Percentiles rank a stretch among this genome's conserved stretches.
Conservation (phyloP, 1,140 invertebrate genomes). For the Phymastichus coffea region DNA sequence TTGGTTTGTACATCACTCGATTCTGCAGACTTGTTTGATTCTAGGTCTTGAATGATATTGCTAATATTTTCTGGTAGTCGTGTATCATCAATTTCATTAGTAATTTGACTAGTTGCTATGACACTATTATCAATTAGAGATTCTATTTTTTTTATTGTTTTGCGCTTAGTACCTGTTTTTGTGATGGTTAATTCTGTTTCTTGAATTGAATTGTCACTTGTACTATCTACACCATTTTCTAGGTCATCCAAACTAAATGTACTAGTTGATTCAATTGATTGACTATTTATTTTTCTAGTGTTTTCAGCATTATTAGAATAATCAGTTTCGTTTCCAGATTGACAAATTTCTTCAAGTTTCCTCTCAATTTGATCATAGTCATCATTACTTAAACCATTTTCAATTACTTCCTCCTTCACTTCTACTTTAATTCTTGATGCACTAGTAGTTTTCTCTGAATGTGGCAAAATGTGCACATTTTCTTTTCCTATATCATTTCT, state of each 20-base stretch:
- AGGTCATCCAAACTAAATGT: slow-evolving; percentile 13
- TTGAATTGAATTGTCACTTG: slow-evolving; percentile 29
- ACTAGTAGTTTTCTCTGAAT: slow-evolving; percentile 3
- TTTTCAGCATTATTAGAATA: slow-evolving; percentile 28
- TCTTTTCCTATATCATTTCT: slow-evolving; percentile 15
- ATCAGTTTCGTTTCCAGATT: slow-evolving; percentile 21
- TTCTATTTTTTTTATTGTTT: slow-evolving; percentile 34
- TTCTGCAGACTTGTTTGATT: slow-evolving; percentile 24
- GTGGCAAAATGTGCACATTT: slow-evolving; percentile 10
- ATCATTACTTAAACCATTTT: slow-evolving; percentile 26
- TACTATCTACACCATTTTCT: slow-evolving; percentile 14
- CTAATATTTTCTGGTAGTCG: slow-evolving; percentile 38
- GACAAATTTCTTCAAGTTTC: slow-evolving; percentile 20
- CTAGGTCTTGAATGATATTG: slow-evolving; percentile 44
- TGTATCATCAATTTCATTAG: neutral
- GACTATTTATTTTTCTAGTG: slow-evolving; percentile 6
- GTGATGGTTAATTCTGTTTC: slow-evolving; percentile 22
- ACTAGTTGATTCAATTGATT: slow-evolving; percentile 13
- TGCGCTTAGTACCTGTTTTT: slow-evolving; percentile 33
- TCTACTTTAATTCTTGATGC: slow-evolving; percentile 31
- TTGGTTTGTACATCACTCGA: slow-evolving; percentile 13
- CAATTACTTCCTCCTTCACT: slow-evolving; percentile 33
- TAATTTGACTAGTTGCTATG: slow-evolving; percentile 8
- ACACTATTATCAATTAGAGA: slow-evolving; percentile 12
- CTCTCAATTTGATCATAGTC: slow-evolving; percentile 42